Evolutionary conservation across 2,888 invertebrate genomes (phyloP), one percentile per base, ranked within the genome.

Genomic region (Cremastinae sp.): DNA sequence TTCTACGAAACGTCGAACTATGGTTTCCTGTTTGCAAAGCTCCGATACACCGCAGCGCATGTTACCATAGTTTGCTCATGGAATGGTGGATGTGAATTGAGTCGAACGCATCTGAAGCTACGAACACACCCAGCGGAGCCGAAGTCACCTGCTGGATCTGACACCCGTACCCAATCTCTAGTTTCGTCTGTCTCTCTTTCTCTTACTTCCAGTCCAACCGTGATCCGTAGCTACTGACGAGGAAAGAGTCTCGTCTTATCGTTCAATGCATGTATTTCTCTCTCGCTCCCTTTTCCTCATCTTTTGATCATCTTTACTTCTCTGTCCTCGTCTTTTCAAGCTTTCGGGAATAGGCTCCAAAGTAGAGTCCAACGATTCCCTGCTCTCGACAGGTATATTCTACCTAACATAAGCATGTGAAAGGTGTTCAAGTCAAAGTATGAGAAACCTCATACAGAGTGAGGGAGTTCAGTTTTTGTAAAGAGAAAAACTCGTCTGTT

Each of bases 151-250:
- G 53, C 84, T 84, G 84, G 78, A 70, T 74, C 78, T 82, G 84
- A 83, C 83, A 82, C 78, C 81, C 80, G 79, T 80, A 78, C 65
- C 79, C 79, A 80, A 79, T 76, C 78, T 79, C 80, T 79, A 76
- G 74, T 76, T 77, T 75, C 75, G 75, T 66, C 70, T 76, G 41
- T 71, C 74, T 53, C 74, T 71, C 74, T 61, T 16, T 53, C 64
- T 55, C 71, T 61, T 56, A 53, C 55, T 37, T 37, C 53, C 73
- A 58, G 16, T 62, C 65, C 28, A 78, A 78, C 78, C 65, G 5
- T 28, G 78, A 75, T 71, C 72, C 74, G 51, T 53, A 70, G 41
- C 74, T 78, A 78, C 71, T 69, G 78, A 53, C 56, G 66, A 75
- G 69, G 69, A 45, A 61, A 55, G 55, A 35, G 53, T 49, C 53